Base-by-base conservation (phyloP, 2,113 vertebrate genomes). In the Chamaea fasciata region DNA sequence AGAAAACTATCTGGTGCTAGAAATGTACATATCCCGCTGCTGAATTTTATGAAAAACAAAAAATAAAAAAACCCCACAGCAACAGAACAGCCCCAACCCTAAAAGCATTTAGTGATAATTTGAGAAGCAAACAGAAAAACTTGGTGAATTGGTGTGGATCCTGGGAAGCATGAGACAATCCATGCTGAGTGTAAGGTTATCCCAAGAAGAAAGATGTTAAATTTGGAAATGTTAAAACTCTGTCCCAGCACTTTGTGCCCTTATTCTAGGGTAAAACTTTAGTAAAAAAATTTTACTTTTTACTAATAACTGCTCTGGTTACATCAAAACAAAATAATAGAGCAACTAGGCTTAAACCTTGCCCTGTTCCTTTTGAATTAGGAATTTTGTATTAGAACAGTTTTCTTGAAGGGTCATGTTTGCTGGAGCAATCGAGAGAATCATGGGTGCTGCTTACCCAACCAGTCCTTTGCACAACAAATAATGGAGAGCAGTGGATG, bases 21-120 rank as follows among this genome's bases (percentile, higher is more conserved):
- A 42, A 62, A n/a, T 0, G 2, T 11, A 6, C 3, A 3, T 55
- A 12, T 2, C 10, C 7, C 69, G 26, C 20, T 4, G 5, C 33
- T 57, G 67, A 71, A 71, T 76, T 78, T 49, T 11, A 39, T 13
- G 5, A 50, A 26, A 85, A 52, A 5, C 13, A 64, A 79, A 84
- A 55, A 46, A 18, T 37, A 4, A 27, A 30, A 52, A 71, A 3
- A 9, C 1, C 3, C 9, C 39, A n/a, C 10, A 46, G 6, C 15
- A 73, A 7, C 11, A 47, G 46, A 49, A 23, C 1, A 41, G 27
- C 6, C 6, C 7, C 23, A 80, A 47, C 0, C 3, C 9, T 71
- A 17, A 64, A 59, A 77, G 5, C 3, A 15, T 44, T 59, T 37
- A 47, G 24, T 17, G 13, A 31, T 57, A 44, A 55, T 41, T 31